These are phyloP conservation scores for Chironex yamaguchii DNA, from an alignment of 30 jellyfish, hydroid and myxozoan species.

Conservation along the genomic window DNA sequence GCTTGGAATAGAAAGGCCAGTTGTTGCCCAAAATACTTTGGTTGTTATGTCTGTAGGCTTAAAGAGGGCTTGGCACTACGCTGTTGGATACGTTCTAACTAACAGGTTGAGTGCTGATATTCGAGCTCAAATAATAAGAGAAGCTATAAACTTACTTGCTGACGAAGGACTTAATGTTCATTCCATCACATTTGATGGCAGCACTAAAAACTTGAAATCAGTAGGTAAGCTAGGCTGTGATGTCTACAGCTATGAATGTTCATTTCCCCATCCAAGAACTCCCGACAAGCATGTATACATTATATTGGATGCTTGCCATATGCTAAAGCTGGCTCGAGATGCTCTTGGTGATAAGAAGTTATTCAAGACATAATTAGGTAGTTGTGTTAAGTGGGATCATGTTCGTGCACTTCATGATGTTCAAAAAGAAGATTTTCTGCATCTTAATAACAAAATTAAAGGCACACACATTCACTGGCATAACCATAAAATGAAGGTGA, in stretches of 20 bases:
- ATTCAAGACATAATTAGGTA: not conserved
- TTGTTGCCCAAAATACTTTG: too few relatives aligned
- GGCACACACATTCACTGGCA: slow-evolving; percentile 33
- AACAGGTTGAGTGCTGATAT: slow-evolving; percentile 15
- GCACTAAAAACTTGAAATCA: not conserved
- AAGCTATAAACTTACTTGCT: not conserved
- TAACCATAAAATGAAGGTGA: too few relatives aligned
- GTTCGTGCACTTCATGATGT: slow-evolving; percentile 3
- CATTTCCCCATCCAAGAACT: slow-evolving; percentile 26
- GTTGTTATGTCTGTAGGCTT: too few relatives aligned
- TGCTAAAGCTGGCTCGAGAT: slow-evolving; percentile 47
- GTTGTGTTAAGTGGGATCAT: slow-evolving; percentile 20
- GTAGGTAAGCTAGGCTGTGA: slow-evolving; percentile 36
- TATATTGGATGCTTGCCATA: slow-evolving; percentile 55
- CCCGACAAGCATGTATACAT: not conserved
- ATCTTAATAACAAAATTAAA: slow-evolving; percentile 31
- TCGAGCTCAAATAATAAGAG: slow-evolving; percentile 25
- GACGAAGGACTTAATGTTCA: slow-evolving; percentile 13
- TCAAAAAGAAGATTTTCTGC: slow-evolving; percentile 32
- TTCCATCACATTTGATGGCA: slow-evolving; percentile 47
- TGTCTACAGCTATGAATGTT: slow-evolving; percentile 7
- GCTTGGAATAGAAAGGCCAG: too few relatives aligned
- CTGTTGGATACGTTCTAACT: slow-evolving; percentile 31
- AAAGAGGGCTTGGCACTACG: too few relatives aligned
- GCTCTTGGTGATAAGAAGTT: slow-evolving; percentile 32